Conservation (phyloP, 2,113 vertebrate genomes). For the Guaruba guarouba region DNA sequence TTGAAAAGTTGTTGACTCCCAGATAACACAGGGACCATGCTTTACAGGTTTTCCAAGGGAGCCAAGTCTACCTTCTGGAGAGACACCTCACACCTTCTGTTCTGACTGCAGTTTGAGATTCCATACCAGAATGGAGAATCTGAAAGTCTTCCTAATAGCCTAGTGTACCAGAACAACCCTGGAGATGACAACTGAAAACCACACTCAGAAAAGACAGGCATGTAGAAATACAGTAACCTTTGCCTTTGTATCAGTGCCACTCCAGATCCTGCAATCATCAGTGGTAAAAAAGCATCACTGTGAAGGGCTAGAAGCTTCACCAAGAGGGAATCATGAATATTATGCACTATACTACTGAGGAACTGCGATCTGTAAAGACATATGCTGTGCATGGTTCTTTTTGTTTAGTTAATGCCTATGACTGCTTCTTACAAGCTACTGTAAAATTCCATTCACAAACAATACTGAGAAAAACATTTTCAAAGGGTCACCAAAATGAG, state of each 20-base stretch:
- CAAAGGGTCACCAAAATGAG: not conserved
- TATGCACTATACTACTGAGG: accelerated
- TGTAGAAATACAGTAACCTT: not conserved
- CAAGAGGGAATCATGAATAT: not conserved
- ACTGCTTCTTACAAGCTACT: not conserved
- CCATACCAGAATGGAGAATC: not conserved
- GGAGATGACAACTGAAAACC: not conserved
- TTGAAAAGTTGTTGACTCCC: not conserved
- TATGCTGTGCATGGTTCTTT: accelerated
- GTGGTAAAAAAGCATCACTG: not conserved
- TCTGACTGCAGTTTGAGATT: not conserved
- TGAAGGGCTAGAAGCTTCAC: not conserved
- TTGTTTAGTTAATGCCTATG: not conserved
- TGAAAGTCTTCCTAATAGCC: not conserved
- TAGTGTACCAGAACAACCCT: not conserved
- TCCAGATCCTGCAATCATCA: not conserved
- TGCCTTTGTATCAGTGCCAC: not conserved
- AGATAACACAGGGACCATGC: accelerated
- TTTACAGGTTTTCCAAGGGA: not conserved
- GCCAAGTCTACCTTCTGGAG: not conserved
- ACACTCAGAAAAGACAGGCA: not conserved
- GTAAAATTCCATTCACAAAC: not conserved
- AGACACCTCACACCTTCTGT: not conserved
- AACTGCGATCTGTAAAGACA: not conserved
- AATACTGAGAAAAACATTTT: not conserved